Evolutionary conservation across 2,888 invertebrate species (phyloP), one percentile per base, ranked within the genome.

Genomic region (Trissonchulus sp.): DNA sequence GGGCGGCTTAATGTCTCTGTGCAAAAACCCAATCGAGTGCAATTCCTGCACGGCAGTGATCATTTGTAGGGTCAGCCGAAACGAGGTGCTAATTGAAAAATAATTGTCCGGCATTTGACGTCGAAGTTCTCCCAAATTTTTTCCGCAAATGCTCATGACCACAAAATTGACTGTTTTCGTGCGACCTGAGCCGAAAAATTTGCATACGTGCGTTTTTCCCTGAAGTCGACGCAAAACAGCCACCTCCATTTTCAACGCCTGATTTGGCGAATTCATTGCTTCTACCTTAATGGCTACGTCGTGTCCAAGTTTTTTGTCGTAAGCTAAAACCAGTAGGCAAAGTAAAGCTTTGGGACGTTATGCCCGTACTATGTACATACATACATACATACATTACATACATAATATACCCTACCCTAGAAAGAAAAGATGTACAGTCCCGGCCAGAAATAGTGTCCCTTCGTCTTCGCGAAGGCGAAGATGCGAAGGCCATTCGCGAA

Each of bases 271-370:
- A 48, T 8, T 48, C 48, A 48, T 23, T 23, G 48, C 48, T 48
- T 48, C 48, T 23, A 48, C 48, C 48, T 48, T 48, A 48, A 48
- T 48, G 48, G 48, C 48, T 48, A 48, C 48, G 23, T 48, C 48
- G 23, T 15, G 48, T 8, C 48, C 48, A 15, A 15, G 8, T 23
- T 48, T 48, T 48, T 48, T 48, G 48, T 48, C 48, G 23, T 48
- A 48, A 23, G 48, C 48, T 48, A 48, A 48, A 48, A n/a, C n/a
- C n/a, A n/a, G n/a, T n/a, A n/a, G n/a, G n/a, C n/a, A n/a, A n/a
- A n/a, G n/a, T n/a, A n/a, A n/a, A n/a, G n/a, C n/a, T n/a, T n/a
- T n/a, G n/a, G n/a, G n/a, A n/a, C n/a, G n/a, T n/a, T n/a, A n/a
- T n/a, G n/a, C n/a, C n/a, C n/a, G n/a, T n/a, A n/a, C n/a, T n/a